Evolutionary conservation across 2,113 vertebrate genomes (phyloP), one percentile per base, ranked within the genome.

Genomic region (Pungitius pungitius): DNA sequence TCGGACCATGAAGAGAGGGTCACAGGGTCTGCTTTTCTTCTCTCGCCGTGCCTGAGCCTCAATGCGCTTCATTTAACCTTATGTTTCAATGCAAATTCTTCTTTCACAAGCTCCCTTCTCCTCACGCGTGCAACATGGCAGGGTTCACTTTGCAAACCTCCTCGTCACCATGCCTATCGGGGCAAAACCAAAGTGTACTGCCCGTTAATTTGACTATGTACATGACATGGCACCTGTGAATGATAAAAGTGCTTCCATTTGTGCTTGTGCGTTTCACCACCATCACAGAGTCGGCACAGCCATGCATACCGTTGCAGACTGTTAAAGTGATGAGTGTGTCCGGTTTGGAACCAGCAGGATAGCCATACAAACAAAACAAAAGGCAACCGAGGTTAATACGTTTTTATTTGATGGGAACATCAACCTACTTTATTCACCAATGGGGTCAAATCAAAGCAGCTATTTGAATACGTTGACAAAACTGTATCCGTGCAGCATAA

Each of bases 41-140:
- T 89, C 86, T 85, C 85, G 74, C 83, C 77, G 85, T 88, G 88
- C 81, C 81, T 62, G 66, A 73, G 86, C 88, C 85, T 90, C 82
- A 62, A 47, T 83, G 82, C 66, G 92, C 91, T 92, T 92, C 88
- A 91, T 91, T 92, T 92, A 92, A 92, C 88, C 91, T 91, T 91
- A 84, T 93, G 91, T 93, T 93, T 93, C 85, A 93, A 90, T 92
- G 92, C 92, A 92, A 92, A 91, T 90, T 82, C 83, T 82, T 75
- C 86, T 87, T 89, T 91, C 86, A 88, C 80, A 71, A 84, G 80
- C 89, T 69, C 77, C 70, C 84, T 30, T 78, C 75, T 77, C 78
- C 84, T 90, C 89, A 88, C 86, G 85, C 87, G 90, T 87, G 87
- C 87, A 89, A 92, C 90, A 89, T 85, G 83, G 84, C 84, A 85